These are phyloP conservation scores for Babylonia areolata DNA, from an alignment of 1,140 invertebrate genomes.

Conservation along the genomic window DNA sequence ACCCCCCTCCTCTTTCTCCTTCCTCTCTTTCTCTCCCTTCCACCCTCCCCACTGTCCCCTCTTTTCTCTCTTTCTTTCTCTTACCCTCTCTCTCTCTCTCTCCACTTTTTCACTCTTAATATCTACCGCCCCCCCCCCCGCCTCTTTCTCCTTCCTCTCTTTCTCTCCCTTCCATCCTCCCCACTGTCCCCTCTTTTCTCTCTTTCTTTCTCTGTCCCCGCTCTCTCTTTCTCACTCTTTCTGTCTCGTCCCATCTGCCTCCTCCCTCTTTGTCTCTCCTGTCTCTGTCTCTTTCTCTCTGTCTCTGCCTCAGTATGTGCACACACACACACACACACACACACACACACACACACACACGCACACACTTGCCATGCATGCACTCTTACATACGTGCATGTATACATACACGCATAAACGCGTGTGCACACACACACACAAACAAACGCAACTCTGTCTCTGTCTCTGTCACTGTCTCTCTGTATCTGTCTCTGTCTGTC, in stretches of 20 bases:
- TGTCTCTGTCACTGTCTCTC: background rate
- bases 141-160: background rate
- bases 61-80: background rate
- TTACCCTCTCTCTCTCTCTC: too few relatives aligned
- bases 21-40: background rate
- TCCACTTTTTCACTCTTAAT: too few relatives aligned
- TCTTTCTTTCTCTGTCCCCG: background rate
- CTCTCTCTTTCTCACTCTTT: background rate
- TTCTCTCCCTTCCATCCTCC: background rate
- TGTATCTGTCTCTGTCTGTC: background rate
- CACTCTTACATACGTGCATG: background rate
- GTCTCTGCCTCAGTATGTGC: background rate
- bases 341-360: conserved; percentile 26
- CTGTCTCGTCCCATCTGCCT: background rate
- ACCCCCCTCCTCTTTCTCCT: background rate
- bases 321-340: conserved; percentile 19
- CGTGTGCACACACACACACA: conserved; percentile 14
- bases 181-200: background rate
- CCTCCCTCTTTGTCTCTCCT: background rate
- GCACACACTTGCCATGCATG: background rate
- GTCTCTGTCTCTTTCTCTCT: background rate
- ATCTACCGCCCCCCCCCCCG: background rate
- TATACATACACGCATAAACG: conserved; percentile 17
- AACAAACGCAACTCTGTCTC: background rate
- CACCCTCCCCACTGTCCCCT: background rate